Evolutionary conservation across 1,140 invertebrate species (phyloP), one percentile per base, ranked within the genome.

Genomic region (Teleogryllus occipitalis): DNA sequence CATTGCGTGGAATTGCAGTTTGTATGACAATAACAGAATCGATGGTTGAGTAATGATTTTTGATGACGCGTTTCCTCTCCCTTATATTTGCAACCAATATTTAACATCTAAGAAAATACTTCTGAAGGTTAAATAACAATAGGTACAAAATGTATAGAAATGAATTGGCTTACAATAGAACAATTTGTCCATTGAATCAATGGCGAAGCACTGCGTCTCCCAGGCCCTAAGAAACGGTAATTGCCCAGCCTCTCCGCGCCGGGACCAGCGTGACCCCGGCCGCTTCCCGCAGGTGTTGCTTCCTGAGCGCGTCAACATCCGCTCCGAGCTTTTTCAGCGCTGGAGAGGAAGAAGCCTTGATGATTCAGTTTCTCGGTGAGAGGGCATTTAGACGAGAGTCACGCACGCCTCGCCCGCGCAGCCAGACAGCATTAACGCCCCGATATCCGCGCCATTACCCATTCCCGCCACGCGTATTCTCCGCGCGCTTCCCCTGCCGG

Each of bases 221-320:
- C 27, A 39, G 27, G 27, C 27, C 27, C 27, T 39, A 39, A 1
- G 27, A 39, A 39, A 39, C 27, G 27, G 54, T 65, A 18, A 18
- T 65, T 65, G 10, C 18, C 54, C 54, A 10, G 54, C 54, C 2
- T 65, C 54, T 18, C 54, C 54, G 54, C 54, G 49, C 49, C 49
- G 49, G 8, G 8, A 54, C 8, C 49, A n/a, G 49, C 49, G 10
- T 65, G 54, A 65, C 54, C 54, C 54, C 54, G 54, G 10, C 54
- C 18, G 10, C 18, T 65, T 18, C 54, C 18, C 54, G 18, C 54
- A 65, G 54, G 54, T 65, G 54, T 65, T 65, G 54, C 54, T 65
- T 65, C 54, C 54, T 65, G 54, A 65, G 54, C 54, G 54, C 54
- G 54, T 65, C 54, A 65, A 65, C 54, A 65, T 65, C 54, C 54